Evolutionary conservation across 2,797 vertebrate genomes (phyloP), one percentile per base, ranked within the genome.

Genomic region (Hoplostethus atlanticus): DNA sequence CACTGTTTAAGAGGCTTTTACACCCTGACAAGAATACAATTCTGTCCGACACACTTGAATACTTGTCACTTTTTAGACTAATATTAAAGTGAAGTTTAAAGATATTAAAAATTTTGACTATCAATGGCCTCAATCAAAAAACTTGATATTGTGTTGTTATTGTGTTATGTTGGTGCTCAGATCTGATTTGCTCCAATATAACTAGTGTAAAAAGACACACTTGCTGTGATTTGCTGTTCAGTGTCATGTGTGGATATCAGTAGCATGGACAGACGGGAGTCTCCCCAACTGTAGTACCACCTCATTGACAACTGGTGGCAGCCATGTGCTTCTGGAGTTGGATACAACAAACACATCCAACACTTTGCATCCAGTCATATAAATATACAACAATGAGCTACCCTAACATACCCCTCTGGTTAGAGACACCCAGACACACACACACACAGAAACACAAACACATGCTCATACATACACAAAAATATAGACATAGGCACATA

Each of bases 231-330:
- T 34, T 34, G 6, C 6, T 34, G 4, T 34, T 34, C 46, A 2
- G 36, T 63, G 58, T 57, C 77, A 57, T 46, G 51, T 17, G 17
- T 61, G 51, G 13, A 55, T 34, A 34, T 34, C 40, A 47, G 62
- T 17, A 28, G 25, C 15, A 17, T 48, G 16, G 34, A 31, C 25
- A 69, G 50, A 28, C 21, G 9, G 15, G 6, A 38, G 15, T n/a
- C 44, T 13, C 21, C 4, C 36, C 17, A 36, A 21, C 17, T 77
- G 68, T 54, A 93, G 87, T 93, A 79, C 77, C 84, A 53, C 6
- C 54, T 67, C 65, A 38, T 55, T 52, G 69, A 77, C 91, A 74
- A 92, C 68, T 75, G 93, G 90, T 89, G 94, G 93, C 92, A 93
- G 89, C 91, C 77, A 69, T 76, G 81, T 81, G 83, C 86, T 85